Conservation (phyloP, 2,113 vertebrate species). For the Loxodonta africana region DNA sequence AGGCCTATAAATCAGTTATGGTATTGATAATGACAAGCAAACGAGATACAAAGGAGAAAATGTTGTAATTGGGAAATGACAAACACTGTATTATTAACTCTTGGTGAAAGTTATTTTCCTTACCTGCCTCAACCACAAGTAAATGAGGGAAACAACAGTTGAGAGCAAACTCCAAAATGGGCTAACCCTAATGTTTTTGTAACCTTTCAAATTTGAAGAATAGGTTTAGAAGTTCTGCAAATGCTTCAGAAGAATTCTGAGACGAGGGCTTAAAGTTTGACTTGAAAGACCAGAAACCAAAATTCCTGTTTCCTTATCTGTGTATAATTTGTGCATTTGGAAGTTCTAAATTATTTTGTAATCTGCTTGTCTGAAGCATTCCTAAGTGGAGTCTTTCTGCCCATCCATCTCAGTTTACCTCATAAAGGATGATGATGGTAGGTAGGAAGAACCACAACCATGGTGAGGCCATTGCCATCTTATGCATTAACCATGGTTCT, state of each 20-base stretch:
- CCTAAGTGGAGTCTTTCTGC: neutral
- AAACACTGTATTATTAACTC: neutral
- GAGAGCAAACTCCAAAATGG: neutral
- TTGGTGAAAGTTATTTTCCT: constrained; percentile 9
- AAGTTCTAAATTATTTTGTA: constrained; percentile 36
- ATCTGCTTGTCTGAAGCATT: neutral
- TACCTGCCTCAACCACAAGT: neutral
- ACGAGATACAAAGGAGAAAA: neutral
- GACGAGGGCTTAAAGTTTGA: constrained; percentile 6
- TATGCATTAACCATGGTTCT: neutral
- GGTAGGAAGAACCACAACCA: neutral
- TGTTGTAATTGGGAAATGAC: neutral
- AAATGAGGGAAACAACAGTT: neutral
- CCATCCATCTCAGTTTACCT: neutral
- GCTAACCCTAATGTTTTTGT: neutral
- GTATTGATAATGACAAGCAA: neutral
- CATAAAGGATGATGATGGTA: neutral
- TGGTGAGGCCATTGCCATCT: neutral
- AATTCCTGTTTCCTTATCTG: constrained; percentile 38
- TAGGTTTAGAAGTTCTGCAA: constrained; percentile 48
- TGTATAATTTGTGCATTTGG: neutral
- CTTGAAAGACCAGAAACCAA: constrained; percentile 44
- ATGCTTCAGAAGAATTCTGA: constrained; percentile 42
- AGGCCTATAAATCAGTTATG: neutral
- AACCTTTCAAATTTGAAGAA: constrained; percentile 33